Conservation (phyloP, 2,113 vertebrate genomes). For the Piliocolobus tephrosceles region DNA sequence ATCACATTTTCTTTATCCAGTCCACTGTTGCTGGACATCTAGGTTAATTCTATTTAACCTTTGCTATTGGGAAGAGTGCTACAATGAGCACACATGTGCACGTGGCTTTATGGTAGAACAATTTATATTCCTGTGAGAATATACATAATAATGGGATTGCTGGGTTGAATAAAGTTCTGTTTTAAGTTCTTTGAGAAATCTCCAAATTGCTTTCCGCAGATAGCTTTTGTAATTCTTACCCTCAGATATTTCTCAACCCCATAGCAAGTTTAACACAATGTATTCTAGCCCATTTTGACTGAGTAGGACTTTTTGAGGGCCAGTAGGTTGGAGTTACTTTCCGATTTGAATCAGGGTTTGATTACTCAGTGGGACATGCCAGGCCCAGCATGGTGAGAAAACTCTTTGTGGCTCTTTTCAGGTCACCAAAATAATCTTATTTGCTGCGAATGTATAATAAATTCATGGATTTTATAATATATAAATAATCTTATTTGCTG, state of each 20-base stretch:
- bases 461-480: no score
- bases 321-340: conserved; percentile 74
- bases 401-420: background rate
- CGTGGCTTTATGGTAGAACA: background rate
- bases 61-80: background rate
- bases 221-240: conserved; percentile 77
- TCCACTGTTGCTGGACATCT: background rate
- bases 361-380: conserved; percentile 52
- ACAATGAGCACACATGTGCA: background rate
- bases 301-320: conserved; percentile 66
- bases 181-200: background rate
- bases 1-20: background rate
- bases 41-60: background rate
- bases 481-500: conserved; percentile 30
- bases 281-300: conserved; percentile 75
- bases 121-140: background rate
- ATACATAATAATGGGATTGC: background rate
- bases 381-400: conserved; percentile 54
- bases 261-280: conserved; percentile 79
- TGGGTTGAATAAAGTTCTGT: background rate
- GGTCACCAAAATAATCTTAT: conserved; percentile 1
- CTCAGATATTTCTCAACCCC: conserved; percentile 76
- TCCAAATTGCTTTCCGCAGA: conserved; percentile 32
- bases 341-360: conserved; percentile 62
- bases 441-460: background rate